Evolutionary conservation across 2,888 invertebrate genomes (phyloP).

Genomic region (Schizaphis graminum): DNA sequence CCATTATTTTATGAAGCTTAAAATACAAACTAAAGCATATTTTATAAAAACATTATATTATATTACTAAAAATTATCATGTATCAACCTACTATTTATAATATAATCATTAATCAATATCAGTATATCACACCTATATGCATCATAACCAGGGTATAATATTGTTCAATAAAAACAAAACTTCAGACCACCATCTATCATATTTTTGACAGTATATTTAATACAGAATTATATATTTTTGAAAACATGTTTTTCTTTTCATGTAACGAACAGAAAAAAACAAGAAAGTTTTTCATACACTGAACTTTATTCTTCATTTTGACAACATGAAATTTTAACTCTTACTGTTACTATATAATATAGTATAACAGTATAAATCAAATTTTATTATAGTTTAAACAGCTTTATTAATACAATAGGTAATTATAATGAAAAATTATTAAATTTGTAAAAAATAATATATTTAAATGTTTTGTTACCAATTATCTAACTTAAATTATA

Average conservation of each 20-base stretch:
- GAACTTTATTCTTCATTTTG: neutral
- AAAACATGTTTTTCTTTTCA: neutral
- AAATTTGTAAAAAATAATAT: neutral
- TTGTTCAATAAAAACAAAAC: constrained; percentile 20
- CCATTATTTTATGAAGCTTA: neutral
- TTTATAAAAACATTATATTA: neutral
- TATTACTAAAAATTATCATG: neutral
- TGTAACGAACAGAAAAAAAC: neutral
- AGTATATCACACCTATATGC: neutral
- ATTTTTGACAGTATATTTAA: constrained; percentile 23
- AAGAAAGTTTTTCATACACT: constrained; percentile 3
- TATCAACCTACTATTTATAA: neutral
- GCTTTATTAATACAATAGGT: neutral
- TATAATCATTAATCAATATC: neutral
- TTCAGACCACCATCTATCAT: constrained; percentile 16
- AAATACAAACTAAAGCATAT: neutral
- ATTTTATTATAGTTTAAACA: neutral
- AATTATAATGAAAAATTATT: neutral
- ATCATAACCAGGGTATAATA: neutral
- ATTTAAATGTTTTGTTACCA: neutral
- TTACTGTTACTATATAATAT: neutral
- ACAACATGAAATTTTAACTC: neutral
- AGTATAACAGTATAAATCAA: neutral
- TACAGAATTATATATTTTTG: neutral
- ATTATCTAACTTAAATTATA: neutral